Evolutionary conservation across 2,113 vertebrate genomes (phyloP), one percentile per base, ranked within the genome.

Genomic region (Microcebus tavaratra): DNA sequence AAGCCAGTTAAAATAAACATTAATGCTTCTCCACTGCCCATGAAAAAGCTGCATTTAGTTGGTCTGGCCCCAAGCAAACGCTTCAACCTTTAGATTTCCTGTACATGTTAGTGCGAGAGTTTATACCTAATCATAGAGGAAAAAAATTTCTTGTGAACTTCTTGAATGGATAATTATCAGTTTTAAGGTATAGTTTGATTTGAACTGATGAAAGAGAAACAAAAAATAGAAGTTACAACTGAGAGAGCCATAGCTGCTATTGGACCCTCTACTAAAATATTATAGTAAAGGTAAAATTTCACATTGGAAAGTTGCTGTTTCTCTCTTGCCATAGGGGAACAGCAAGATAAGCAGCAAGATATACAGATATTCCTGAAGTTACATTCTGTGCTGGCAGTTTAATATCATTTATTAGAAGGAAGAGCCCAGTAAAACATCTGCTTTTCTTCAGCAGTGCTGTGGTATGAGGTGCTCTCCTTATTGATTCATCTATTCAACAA

Each of bases 1-100:
- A 98, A 97, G 73, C 80, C 93, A 97, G 34, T 90, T 45, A 94
- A 98, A 98, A 96, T 80, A 81, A 18, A 75, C 67, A 86, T 89
- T 97, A 97, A 88, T 97, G 34, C 91, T 93, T 83, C 75, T 97
- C 79, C 63, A 90, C 8, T 29, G 20, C 55, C n/a, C n/a, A 70
- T 80, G 93, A 88, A 97, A 89, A 90, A 94, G 42, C 6, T 92
- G 48, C 0, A 0, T 83, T 96, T 97, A 92, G 34, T 23, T 81
- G 88, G 67, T 76, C 86, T 50, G 92, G 29, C 68, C 73, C 18
- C 63, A 81, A 96, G 72, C 45, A 95, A 72, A 96, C 34, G 57
- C 76, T 97, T 82, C 83, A 82, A 86, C 2, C 61, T 96, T 97
- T 61, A 67, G 4, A 92, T 95, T 79, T 82, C 48, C 14, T 25